phyloP scores from a whole-genome alignment of 2,113 vertebrate species.

The Motacilla tschutschensis region DNA sequence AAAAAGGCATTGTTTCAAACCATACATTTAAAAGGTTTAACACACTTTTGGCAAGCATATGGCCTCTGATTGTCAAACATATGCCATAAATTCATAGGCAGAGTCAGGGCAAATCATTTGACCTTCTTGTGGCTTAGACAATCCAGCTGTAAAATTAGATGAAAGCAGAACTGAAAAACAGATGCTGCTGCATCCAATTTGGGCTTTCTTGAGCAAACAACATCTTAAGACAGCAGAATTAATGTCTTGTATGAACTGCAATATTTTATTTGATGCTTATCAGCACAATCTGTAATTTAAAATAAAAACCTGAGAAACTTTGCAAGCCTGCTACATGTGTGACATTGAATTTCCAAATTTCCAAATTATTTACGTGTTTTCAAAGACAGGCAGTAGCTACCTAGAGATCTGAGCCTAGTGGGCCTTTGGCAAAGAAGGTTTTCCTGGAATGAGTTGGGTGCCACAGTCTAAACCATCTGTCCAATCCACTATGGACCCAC shows the following conservation, averaged over 20 bases:
- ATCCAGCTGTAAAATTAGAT: constrained; percentile 68
- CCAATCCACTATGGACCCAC: background rate
- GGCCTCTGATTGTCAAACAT: constrained; percentile 52
- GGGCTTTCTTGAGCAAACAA: constrained; percentile 37
- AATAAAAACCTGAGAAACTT: background rate
- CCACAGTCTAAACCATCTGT: background rate
- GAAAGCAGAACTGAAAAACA: constrained; percentile 59
- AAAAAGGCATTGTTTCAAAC: background rate
- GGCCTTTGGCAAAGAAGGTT: background rate
- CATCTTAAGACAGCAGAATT: constrained; percentile 26
- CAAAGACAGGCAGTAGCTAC: background rate
- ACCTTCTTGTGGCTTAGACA: constrained; percentile 52
- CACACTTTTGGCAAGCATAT: constrained; percentile 42
- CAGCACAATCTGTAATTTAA: background rate
- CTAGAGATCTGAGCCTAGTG: background rate
- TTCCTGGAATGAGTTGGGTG: background rate
- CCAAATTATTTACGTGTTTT: background rate
- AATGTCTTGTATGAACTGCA: background rate
- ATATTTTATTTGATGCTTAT: background rate
- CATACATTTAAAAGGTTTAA: background rate
- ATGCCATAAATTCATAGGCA: constrained; percentile 59
- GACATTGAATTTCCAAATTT: background rate
- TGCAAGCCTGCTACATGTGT: background rate
- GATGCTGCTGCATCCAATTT: constrained; percentile 49
- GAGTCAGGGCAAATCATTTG: constrained; percentile 57